A percentile compares a stretch with the other conserved stretches of the same genome.
Evolutionary conservation across 2,888 invertebrate species (phyloP).

Genomic region (Melanargia galathea): DNA sequence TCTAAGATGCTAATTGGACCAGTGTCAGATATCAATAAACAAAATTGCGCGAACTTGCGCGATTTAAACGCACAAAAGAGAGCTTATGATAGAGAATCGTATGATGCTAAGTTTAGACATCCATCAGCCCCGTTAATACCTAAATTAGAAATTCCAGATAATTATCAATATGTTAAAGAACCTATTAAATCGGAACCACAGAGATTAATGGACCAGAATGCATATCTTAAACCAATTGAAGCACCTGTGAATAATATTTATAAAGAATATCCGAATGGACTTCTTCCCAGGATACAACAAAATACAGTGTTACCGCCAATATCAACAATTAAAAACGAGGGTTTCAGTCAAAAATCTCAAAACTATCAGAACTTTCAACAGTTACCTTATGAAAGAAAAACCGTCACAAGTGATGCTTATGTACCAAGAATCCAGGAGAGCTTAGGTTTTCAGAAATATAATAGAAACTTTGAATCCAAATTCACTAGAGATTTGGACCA

Average conservation of each 20-base stretch:
- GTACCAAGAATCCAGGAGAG: conserved; percentile 63
- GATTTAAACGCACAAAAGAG: conserved; percentile 72
- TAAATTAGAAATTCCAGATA: conserved; percentile 74
- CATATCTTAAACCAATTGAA: conserved; percentile 48
- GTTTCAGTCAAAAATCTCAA: conserved; percentile 65
- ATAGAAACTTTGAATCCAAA: conserved; percentile 60
- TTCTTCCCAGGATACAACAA: conserved; percentile 55
- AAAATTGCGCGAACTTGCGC: conserved; percentile 63
- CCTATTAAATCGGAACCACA: conserved; percentile 62
- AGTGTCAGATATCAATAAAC: conserved; percentile 78
- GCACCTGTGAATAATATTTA: conserved; percentile 51
- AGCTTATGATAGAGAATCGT: conserved; percentile 69
- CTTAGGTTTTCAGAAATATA: conserved; percentile 72
- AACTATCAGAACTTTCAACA: conserved; percentile 66
- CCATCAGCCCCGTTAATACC: conserved; percentile 73
- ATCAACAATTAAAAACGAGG: conserved; percentile 78
- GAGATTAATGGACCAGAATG: conserved; percentile 52
- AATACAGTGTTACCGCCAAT: conserved; percentile 73
- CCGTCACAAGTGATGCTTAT: conserved; percentile 55
- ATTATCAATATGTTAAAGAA: conserved; percentile 70
- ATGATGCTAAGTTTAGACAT: conserved; percentile 73
- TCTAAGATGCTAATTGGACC: conserved; percentile 81
- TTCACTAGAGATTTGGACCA: conserved; percentile 54
- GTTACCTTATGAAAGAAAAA: conserved; percentile 61
- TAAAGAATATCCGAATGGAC: conserved; percentile 64